Base-by-base conservation (phyloP, 2,888 invertebrate genomes). In the Aphodius granarius region DNA sequence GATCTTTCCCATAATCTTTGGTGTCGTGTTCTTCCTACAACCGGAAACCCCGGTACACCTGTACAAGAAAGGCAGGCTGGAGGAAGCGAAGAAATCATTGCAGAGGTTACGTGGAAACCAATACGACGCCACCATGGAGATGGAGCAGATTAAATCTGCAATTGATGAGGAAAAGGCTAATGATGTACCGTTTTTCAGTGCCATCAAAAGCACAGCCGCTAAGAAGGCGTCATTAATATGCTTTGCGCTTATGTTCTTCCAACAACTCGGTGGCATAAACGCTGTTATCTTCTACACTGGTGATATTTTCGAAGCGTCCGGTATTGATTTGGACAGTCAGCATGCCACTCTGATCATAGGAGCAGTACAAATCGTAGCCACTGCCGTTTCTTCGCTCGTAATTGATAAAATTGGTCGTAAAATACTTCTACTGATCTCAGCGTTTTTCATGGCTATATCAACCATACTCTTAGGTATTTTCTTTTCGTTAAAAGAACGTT, bases 241-340 rank as follows among this genome's bases (percentile, higher is more conserved):
- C 79, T 92, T 94, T 83, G 92, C 93, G 2, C 89, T 97, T 5
- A 97, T 97, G 96, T 88, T 96, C 82, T 95, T 97, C 88, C 97
- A 97, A 84, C 97, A 97, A 85, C 88, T 96, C 75, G 92, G 94
- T 77, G 95, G 95, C 63, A 92, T 95, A 72, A 96, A 96, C 82
- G 94, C 94, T 0, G 93, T 96, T 5, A 93, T 96, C 79, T 94
- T 96, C 86, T 95, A 95, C 83, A 91, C 93, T 0, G 90, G 91
- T 0, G 85, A 89, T 1, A 97, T 97, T 77, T 97, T 97, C 86
- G 82, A 86, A 72, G 90, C 89, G 62, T 92, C 94, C 13, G 91
- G 91, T 3, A 89, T 90, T 0, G 78, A 86, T 0, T 88, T 95
- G 20, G 86, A 90, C 15, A 85, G 92, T 0, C 89, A 90, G 43